These are phyloP conservation scores for Sphenodon punctatus DNA, from an alignment of 2,797 vertebrate genomes.

Conservation along the genomic window DNA sequence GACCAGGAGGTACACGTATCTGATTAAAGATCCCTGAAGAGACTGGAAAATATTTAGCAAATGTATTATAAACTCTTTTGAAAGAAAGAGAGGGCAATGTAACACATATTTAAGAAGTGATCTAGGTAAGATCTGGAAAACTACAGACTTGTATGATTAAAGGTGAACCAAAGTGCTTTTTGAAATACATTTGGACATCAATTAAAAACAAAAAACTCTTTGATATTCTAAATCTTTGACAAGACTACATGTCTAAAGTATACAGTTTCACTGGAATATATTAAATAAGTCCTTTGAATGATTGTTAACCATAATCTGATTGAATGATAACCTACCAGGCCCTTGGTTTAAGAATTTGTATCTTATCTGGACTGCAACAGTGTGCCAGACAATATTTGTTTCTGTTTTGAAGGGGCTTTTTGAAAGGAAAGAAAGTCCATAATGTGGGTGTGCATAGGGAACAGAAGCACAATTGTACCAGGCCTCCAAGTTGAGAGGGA, in stretches of 20 bases:
- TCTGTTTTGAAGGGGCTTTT: too few relatives aligned
- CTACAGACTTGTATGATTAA: constrained; percentile 32
- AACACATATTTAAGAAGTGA: constrained; percentile 54
- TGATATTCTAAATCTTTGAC: constrained; percentile 9
- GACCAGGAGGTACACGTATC: constrained; percentile 63
- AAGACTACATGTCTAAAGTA: neutral
- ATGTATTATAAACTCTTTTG: constrained; percentile 65
- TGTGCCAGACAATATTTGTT: too few relatives aligned
- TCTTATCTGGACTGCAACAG: too few relatives aligned
- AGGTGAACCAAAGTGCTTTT: constrained; percentile 37
- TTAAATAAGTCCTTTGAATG: too few relatives aligned
- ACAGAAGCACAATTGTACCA: too few relatives aligned
- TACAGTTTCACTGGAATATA: constrained; percentile 14
- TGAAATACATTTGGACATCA: constrained; percentile 5
- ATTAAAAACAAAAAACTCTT: neutral
- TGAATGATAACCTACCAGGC: too few relatives aligned
- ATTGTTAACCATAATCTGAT: too few relatives aligned
- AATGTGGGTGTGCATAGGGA: too few relatives aligned
- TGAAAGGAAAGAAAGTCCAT: too few relatives aligned
- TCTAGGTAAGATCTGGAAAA: constrained; percentile 62
- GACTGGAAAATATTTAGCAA: constrained; percentile 59
- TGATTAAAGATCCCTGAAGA: constrained; percentile 69
- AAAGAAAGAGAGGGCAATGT: constrained; percentile 58
- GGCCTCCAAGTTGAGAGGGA: too few relatives aligned
- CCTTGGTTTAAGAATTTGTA: too few relatives aligned